Conservation (phyloP, 53 echinoderm and acorn worm genomes). For the Arbacia lixula region DNA sequence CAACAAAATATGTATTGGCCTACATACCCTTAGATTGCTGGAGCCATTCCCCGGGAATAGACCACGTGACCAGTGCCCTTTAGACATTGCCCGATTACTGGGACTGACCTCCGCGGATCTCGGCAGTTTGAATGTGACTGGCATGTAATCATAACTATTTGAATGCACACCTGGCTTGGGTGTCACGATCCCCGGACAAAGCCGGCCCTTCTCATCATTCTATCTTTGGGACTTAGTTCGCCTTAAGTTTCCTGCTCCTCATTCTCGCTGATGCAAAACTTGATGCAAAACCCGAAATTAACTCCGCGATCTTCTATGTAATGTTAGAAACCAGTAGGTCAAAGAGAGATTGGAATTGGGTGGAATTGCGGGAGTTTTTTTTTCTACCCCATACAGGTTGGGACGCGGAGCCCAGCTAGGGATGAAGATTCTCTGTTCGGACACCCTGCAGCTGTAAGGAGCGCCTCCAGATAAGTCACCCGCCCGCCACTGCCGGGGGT, state of each 20-base stretch:
- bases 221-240: conserved; percentile 21
- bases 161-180: conserved; percentile 46
- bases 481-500: conserved; percentile 10
- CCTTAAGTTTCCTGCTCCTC: conserved; percentile 26
- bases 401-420: conserved; percentile 9
- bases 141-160: conserved; percentile 22
- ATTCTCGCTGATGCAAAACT: conserved; percentile 25
- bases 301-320: conserved; percentile 43
- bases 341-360: neutral
- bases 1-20: conserved; percentile 64
- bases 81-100: conserved; percentile 41
- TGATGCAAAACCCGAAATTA: conserved; percentile 40
- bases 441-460: conserved; percentile 12
- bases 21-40: conserved; percentile 53
- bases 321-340: conserved; percentile 24
- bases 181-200: conserved; percentile 30
- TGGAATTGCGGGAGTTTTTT: too few relatives aligned
- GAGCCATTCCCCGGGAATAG: conserved; percentile 28
- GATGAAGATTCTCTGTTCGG: conserved; percentile 18
- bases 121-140: conserved; percentile 38
- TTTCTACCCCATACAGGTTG: too few relatives aligned
- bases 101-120: conserved; percentile 46
- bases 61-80: conserved; percentile 59
- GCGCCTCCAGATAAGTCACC: conserved; percentile 34
- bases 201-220: neutral